Conservation (phyloP, 2,888 invertebrate species). For the Spatulosminthurus flaviceps region DNA sequence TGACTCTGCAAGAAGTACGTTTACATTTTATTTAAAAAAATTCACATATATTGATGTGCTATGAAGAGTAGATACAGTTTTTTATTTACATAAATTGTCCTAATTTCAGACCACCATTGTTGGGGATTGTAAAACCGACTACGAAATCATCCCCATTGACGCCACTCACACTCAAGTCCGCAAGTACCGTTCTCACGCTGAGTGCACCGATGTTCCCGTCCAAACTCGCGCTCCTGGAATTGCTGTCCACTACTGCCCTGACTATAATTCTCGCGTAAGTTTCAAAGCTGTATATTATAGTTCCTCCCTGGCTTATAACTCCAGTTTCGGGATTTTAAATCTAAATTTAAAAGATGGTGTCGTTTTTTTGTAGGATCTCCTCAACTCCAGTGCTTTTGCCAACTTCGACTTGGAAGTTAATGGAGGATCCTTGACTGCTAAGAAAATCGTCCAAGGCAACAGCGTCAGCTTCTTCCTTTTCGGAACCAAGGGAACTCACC, state of each 20-base stretch:
- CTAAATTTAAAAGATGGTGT: no score
- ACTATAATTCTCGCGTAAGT: constrained; percentile 58
- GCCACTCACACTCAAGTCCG: constrained; percentile 56
- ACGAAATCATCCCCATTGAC: constrained; percentile 56
- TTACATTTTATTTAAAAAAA: no score
- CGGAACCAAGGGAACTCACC: constrained; percentile 61
- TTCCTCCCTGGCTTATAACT: no score
- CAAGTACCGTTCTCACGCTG: constrained; percentile 58
- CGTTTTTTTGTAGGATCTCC: constrained; percentile 53
- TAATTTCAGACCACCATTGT: constrained; percentile 58
- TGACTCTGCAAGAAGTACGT: constrained; percentile 56
- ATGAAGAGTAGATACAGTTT: no score
- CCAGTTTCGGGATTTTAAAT: no score
- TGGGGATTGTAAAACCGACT: constrained; percentile 61
- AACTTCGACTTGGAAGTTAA: constrained; percentile 56
- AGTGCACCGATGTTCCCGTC: constrained; percentile 55
- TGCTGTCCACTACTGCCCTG: constrained; percentile 54
- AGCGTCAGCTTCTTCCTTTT: constrained; percentile 57
- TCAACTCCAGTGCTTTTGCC: constrained; percentile 58
- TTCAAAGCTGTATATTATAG: background rate
- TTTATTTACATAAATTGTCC: background rate
- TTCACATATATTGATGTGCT: no score
- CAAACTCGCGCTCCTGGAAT: constrained; percentile 57
- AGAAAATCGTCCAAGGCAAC: constrained; percentile 54
- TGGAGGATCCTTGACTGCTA: constrained; percentile 53